A percentile compares a stretch with the other conserved stretches of the same genome.
phyloP scores from a whole-genome alignment of 2,113 vertebrate genomes.

The Ranitomeya imitator region DNA sequence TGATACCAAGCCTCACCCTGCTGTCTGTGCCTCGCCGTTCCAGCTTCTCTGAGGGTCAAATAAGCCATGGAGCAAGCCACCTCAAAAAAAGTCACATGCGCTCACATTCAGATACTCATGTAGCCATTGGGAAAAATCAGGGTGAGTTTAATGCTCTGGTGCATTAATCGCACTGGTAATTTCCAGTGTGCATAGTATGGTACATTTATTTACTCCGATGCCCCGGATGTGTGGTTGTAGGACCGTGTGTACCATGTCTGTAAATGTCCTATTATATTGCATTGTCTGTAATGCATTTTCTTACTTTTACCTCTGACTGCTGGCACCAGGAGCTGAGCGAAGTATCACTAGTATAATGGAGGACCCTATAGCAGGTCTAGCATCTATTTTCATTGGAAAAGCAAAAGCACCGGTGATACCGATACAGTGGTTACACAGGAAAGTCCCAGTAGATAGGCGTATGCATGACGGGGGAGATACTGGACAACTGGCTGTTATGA shows the following conservation, averaged over 20 bases:
- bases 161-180: not conserved
- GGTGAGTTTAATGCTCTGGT: conserved; percentile 71
- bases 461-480: not conserved
- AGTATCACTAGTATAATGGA: conserved; percentile 99
- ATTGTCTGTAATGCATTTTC: conserved; percentile 36
- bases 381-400: conserved; percentile 63
- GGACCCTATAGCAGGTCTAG: conserved; percentile 96
- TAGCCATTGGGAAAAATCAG: conserved; percentile 78
- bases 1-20: conserved; percentile 60
- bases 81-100: conserved; percentile 81
- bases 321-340: conserved; percentile 80
- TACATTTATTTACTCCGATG: not conserved
- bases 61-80: conserved; percentile 59
- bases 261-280: not conserved
- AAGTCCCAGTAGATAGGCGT: not conserved
- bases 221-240: not conserved
- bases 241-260: not conserved
- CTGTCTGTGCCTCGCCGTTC: conserved; percentile 76
- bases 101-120: conserved; percentile 89
- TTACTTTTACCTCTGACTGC: conserved; percentile 61
- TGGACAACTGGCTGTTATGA: not conserved
- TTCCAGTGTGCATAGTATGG: not conserved
- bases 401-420: conserved; percentile 61
- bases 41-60: conserved; percentile 91
- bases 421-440: conserved; percentile 49